Conservation (phyloP, 2,797 vertebrate genomes). For the Anabacerthia variegaticeps region DNA sequence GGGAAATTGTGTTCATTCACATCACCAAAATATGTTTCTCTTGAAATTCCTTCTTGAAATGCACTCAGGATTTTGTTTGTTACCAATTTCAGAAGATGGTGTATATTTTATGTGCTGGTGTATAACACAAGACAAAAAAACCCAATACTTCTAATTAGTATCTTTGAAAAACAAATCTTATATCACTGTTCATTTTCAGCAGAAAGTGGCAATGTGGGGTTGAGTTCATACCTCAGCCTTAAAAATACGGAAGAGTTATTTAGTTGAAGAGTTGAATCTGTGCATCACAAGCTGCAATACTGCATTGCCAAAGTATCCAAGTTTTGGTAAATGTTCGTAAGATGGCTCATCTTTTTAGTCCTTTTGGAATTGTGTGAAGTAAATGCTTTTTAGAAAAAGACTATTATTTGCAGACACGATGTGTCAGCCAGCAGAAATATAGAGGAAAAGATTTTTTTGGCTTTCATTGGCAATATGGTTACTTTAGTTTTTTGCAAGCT, state of each 20-base stretch:
- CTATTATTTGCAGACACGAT: slow-evolving; percentile 37
- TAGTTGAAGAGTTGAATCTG: background rate
- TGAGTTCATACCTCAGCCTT: background rate
- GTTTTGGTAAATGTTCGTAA: background rate
- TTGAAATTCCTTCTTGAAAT: background rate
- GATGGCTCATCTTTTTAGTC: background rate
- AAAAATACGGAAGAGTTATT: background rate
- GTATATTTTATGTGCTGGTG: background rate
- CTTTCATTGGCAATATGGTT: slow-evolving; percentile 57
- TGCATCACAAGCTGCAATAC: background rate
- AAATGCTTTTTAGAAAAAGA: slow-evolving; percentile 32
- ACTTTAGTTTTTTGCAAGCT: slow-evolving; percentile 8
- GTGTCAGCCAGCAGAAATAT: slow-evolving; percentile 67
- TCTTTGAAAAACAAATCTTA: background rate
- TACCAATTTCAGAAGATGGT: background rate
- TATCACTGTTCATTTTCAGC: background rate
- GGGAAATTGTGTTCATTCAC: background rate
- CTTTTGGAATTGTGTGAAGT: background rate
- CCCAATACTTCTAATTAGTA: background rate
- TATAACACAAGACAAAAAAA: background rate
- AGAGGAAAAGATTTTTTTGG: slow-evolving; percentile 29
- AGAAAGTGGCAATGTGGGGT: background rate
- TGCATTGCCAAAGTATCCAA: background rate
- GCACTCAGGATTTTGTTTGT: background rate
- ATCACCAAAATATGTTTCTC: background rate